Base-by-base conservation (phyloP, 2,113 vertebrate species). In the Rattus rattus region DNA sequence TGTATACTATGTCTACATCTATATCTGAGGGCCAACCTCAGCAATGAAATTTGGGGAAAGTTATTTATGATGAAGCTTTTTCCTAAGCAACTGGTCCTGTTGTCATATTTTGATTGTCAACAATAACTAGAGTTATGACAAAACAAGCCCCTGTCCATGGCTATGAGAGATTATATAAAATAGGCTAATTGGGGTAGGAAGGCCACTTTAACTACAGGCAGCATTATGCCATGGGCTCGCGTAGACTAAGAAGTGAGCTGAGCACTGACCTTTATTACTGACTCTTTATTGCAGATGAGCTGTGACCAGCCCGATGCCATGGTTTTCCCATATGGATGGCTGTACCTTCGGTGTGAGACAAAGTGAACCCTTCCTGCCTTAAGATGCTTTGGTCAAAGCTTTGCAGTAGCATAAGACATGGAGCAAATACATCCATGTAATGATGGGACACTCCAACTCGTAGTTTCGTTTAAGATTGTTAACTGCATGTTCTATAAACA, bases 111-210 rank as follows among this genome's bases (percentile, higher is more conserved):
- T n/a, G 36, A 8, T 24, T 83, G 36, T 61, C 80, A 61, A 39
- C 20, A 39, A 4, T 36, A 2, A n/a, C 80, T 61, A 26, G 54
- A 39, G 7, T 39, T 83, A 39, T 7, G 11, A 11, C 5, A 3
- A 39, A 61, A 26, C 20, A 61, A 83, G 36, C 56, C 36, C 5
- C 0, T 39, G 5, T 14, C 2, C 11, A 4, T 2, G 2, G 1
- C 56, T 61, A 12, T 14, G 36, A 61, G 11, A 83, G 22, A n/a
- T 61, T 83, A 26, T 7, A 2, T 26, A 83, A 22, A 61, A 22
- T 36, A 26, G 19, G 17, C 8, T 75, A 22, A 43, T 43, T 43
- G 72, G 1, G 19, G 7, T 75, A 7, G 19, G 72, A 22, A 75
- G n/a, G 54, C 36, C 20, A 26, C 0, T 59, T 83, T 39, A 36